phyloP scores from a whole-genome alignment of 1,140 invertebrate species.

The Zaprionus ornatus region DNA sequence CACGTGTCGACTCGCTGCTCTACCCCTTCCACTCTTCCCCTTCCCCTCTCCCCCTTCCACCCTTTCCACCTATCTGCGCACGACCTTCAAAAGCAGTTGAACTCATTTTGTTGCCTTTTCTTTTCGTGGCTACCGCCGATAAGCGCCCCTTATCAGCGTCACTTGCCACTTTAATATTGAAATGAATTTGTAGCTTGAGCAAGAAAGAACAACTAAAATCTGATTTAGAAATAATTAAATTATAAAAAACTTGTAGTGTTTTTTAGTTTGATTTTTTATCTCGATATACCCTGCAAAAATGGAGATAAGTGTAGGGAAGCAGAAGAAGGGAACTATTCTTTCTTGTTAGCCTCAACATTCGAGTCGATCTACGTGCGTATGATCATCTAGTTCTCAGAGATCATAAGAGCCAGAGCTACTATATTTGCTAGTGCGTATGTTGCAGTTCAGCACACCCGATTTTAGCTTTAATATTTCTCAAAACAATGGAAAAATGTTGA shows the following conservation, averaged over 20 bases:
- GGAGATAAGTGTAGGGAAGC: neutral
- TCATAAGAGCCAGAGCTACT: too few relatives aligned
- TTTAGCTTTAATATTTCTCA: neutral
- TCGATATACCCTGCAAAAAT: neutral
- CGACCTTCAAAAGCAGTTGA: conserved; percentile 6
- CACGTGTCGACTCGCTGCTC: neutral
- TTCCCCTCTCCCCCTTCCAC: neutral
- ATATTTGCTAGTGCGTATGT: too few relatives aligned
- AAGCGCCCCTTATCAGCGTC: neutral
- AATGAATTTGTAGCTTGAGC: neutral
- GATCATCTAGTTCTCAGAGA: too few relatives aligned
- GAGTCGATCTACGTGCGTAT: too few relatives aligned
- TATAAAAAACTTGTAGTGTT: neutral
- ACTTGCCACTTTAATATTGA: conserved; percentile 1
- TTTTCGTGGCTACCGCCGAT: neutral
- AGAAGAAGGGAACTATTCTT: too few relatives aligned
- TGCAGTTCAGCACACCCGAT: neutral
- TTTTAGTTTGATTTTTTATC: neutral
- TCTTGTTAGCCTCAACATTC: too few relatives aligned
- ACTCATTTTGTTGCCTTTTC: neutral
- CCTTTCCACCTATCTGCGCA: neutral
- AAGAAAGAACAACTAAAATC: neutral
- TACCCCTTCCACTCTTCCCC: neutral
- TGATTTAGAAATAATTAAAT: neutral
- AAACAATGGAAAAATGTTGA: neutral